A percentile compares a stretch with the other conserved stretches of the same genome.
These are phyloP conservation scores for Prietella phreatophila DNA, from an alignment of 2,113 vertebrate genomes.

Conservation along the genomic window DNA sequence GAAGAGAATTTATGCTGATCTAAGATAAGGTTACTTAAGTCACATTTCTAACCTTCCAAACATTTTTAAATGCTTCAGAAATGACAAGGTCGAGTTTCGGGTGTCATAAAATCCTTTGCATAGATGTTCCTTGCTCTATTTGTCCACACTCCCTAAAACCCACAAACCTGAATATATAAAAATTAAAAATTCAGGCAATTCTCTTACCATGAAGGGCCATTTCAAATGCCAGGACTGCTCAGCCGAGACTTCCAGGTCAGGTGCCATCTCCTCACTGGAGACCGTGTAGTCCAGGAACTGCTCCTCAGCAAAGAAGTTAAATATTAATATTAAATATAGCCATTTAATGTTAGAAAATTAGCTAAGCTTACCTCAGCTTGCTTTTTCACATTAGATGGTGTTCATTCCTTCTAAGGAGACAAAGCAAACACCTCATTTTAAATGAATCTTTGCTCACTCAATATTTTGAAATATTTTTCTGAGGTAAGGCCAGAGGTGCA, in stretches of 20 bases:
- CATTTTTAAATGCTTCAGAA: neutral
- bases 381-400: neutral
- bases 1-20: slow-evolving; percentile 9
- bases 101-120: neutral
- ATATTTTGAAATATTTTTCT: too few relatives aligned
- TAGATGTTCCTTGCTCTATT: neutral
- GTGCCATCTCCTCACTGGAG: neutral
- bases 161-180: too few relatives aligned
- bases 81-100: neutral
- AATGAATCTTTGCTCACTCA: neutral
- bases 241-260: neutral
- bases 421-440: neutral
- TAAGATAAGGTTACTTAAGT: neutral
- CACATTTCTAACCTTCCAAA: neutral
- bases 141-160: neutral
- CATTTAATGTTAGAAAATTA: neutral
- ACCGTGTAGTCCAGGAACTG: too few relatives aligned
- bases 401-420: neutral
- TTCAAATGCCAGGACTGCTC: neutral
- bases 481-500: neutral
- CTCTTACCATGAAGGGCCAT: neutral
- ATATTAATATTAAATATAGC: neutral
- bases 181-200: neutral
- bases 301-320: neutral
- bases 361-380: neutral